phyloP scores from a whole-genome alignment of 2,113 vertebrate genomes.

The Urocolius indicus region DNA sequence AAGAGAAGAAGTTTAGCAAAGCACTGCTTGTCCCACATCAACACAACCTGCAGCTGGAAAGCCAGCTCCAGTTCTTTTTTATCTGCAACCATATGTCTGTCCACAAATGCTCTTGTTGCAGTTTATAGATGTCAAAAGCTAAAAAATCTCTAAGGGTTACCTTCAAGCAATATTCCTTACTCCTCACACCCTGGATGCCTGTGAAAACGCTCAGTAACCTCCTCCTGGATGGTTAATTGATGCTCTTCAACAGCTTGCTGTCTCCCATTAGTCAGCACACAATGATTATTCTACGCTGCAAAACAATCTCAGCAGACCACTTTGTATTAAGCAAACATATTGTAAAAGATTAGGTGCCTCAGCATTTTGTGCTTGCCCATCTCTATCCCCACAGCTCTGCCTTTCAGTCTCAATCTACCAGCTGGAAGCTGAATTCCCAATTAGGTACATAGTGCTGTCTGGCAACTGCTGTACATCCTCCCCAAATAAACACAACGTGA shows the following conservation, averaged over 20 bases:
- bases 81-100: background rate
- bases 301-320: conserved; percentile 63
- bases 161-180: background rate
- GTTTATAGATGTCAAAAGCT: background rate
- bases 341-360: conserved; percentile 45
- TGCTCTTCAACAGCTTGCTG: conserved; percentile 53
- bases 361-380: background rate
- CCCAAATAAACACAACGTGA: background rate
- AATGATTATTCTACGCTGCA: conserved; percentile 4
- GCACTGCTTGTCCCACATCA: background rate
- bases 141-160: background rate
- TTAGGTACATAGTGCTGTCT: background rate
- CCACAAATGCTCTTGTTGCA: background rate
- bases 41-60: background rate
- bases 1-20: background rate
- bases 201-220: conserved; percentile 27
- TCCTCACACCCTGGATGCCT: background rate
- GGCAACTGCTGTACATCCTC: conserved; percentile 24
- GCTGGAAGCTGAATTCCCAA: conserved; percentile 50
- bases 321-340: conserved; percentile 54
- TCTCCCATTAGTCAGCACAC: conserved; percentile 53
- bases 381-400: conserved; percentile 48
- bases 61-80: background rate
- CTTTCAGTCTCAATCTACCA: conserved; percentile 58
- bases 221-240: conserved; percentile 43